These are phyloP conservation scores for Archocentrus centrarchus DNA, from an alignment of 2,113 vertebrate species.

Conservation along the genomic window DNA sequence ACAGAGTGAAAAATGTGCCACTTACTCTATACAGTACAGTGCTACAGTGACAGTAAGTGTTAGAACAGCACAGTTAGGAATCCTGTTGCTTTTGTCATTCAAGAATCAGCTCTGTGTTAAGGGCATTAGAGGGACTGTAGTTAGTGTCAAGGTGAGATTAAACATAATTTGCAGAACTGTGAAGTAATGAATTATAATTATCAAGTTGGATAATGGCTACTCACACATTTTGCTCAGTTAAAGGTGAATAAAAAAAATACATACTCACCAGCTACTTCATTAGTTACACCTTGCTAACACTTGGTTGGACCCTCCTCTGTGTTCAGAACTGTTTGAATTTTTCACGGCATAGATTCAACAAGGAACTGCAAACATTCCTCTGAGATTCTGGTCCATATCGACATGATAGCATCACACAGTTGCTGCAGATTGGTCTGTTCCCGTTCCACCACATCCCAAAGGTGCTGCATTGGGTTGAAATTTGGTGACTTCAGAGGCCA, in stretches of 20 bases:
- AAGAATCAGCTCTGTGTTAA: slow-evolving; percentile 19
- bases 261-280: neutral
- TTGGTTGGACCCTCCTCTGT: neutral
- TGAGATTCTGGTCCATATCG: neutral
- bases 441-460: no score
- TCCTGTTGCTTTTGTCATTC: slow-evolving; percentile 30
- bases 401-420: neutral
- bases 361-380: neutral
- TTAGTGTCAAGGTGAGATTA: slow-evolving; percentile 36
- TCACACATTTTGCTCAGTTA: slow-evolving; percentile 16
- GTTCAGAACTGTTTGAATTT: neutral
- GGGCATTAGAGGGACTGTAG: neutral
- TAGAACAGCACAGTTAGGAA: slow-evolving; percentile 19
- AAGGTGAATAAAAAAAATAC: neutral
- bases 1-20: slow-evolving; percentile 42
- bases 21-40: slow-evolving; percentile 10
- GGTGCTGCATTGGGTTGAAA: no score
- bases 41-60: slow-evolving; percentile 38
- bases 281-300: neutral
- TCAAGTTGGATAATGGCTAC: slow-evolving; percentile 32
- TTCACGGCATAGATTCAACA: neutral
- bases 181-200: slow-evolving; percentile 45
- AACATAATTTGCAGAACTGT: slow-evolving; percentile 30
- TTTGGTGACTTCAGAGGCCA: no score
- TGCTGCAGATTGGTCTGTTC: neutral